These are phyloP conservation scores for Lasioglossum figueresi DNA, from an alignment of 2,888 invertebrate species.

Conservation along the genomic window DNA sequence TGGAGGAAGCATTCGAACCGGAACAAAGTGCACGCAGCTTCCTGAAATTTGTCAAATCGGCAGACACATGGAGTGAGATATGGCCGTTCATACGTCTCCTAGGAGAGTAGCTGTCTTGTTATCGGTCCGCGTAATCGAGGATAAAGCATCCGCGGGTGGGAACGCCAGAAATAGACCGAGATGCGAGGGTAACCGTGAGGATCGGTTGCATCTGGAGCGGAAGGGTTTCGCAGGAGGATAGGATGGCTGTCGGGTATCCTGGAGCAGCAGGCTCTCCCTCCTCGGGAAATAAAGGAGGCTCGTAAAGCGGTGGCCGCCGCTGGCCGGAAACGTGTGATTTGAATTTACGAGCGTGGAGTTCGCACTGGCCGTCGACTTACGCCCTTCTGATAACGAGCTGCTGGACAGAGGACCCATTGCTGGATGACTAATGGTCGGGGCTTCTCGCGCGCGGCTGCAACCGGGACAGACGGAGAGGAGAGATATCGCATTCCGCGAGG, in stretches of 20 bases:
- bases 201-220: conserved; percentile 4
- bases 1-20: not conserved
- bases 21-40: not conserved
- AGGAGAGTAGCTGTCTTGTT: not conserved
- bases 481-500: conserved; percentile 62
- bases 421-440: conserved; percentile 70
- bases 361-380: conserved; percentile 63
- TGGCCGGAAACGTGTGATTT: conserved; percentile 67
- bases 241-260: not conserved
- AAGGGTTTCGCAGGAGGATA: not conserved
- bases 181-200: not conserved
- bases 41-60: not conserved
- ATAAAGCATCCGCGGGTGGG: not conserved
- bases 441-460: conserved; percentile 36
- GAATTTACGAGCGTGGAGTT: conserved; percentile 66
- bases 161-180: not conserved
- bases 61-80: not conserved
- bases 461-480: conserved; percentile 33
- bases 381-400: conserved; percentile 66
- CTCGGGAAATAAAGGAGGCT: conserved; percentile 29
- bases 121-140: not conserved
- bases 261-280: not conserved
- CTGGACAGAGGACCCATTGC: conserved; percentile 72
- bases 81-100: not conserved
- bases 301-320: conserved; percentile 25